phyloP scores from a whole-genome alignment of 2,113 vertebrate species.

The Oxyruncus cristatus region DNA sequence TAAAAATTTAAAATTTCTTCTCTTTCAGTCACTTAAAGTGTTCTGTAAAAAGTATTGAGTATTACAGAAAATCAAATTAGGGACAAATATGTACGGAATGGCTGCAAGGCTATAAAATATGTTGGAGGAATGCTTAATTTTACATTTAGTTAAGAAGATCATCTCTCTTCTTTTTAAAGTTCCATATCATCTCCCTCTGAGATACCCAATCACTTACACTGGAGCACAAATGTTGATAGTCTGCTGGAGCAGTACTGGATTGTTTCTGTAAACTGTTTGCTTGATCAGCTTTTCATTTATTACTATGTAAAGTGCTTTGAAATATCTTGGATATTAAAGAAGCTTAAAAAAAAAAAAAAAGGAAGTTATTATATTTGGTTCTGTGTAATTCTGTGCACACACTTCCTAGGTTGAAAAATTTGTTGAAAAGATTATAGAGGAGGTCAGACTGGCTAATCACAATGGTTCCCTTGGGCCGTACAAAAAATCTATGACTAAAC shows the following conservation, averaged over 20 bases:
- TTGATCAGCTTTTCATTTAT: constrained; percentile 2
- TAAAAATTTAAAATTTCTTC: neutral
- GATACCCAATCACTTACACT: neutral
- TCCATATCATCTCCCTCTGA: neutral
- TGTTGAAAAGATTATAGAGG: neutral
- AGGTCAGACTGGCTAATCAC: neutral
- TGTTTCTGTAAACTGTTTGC: neutral
- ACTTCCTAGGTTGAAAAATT: neutral
- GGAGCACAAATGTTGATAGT: neutral
- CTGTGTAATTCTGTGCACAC: neutral
- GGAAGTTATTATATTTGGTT: neutral
- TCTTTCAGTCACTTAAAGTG: neutral
- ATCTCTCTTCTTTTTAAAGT: neutral
- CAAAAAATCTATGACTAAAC: neutral
- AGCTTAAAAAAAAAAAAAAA: neutral
- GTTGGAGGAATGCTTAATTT: neutral
- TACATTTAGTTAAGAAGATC: neutral
- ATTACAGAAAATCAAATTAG: neutral
- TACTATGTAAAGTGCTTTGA: neutral
- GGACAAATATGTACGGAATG: neutral
- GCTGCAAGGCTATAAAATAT: neutral
- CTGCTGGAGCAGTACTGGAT: neutral
- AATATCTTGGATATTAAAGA: neutral
- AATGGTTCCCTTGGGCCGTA: neutral
- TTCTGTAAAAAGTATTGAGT: neutral